Percentiles rank a stretch among this genome's conserved stretches.
Conservation (phyloP, 2,113 vertebrate species). For the Malurus alboscapulatus region DNA sequence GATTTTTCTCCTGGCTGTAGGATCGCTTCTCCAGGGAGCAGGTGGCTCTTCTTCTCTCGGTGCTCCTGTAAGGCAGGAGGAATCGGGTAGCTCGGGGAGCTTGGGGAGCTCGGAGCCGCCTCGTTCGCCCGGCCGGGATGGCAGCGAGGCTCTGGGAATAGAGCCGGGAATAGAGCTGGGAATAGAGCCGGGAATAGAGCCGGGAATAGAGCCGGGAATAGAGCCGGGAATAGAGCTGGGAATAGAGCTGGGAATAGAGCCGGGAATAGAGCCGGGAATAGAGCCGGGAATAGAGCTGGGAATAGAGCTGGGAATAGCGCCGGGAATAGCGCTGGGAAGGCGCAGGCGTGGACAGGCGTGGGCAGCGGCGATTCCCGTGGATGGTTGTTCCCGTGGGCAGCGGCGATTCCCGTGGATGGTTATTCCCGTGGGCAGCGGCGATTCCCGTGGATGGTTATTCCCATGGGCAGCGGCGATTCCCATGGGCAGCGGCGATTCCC, state of each 20-base stretch:
- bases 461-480: no score
- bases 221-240: no score
- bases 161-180: neutral
- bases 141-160: neutral
- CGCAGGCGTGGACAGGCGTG: no score
- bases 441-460: no score
- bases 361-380: neutral
- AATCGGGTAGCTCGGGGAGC: neutral
- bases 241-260: no score
- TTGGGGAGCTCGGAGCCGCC: accelerated
- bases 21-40: neutral
- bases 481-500: neutral
- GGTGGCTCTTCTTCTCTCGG: accelerated
- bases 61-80: neutral
- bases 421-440: neutral
- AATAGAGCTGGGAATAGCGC: no score
- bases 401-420: neutral
- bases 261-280: no score
- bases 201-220: no score
- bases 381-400: neutral
- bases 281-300: no score
- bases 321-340: no score
- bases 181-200: no score
- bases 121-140: accelerated
- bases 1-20: neutral